Conservation (phyloP, 2,797 vertebrate species). For the Pagetopsis macropterus region DNA sequence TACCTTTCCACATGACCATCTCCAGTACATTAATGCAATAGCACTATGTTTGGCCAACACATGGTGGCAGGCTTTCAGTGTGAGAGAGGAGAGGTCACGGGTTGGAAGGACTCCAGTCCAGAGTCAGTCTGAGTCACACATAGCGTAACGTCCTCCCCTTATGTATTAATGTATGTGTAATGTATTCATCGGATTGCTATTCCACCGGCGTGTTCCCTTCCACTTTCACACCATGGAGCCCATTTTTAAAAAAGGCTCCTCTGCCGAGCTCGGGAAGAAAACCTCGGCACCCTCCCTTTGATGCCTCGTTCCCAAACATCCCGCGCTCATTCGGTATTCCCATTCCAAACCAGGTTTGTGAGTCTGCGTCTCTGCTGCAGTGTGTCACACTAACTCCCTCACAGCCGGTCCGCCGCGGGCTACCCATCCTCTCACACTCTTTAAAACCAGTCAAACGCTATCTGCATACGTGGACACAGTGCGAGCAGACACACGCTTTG, state of each 20-base stretch:
- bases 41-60: constrained; percentile 50
- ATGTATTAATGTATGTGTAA: neutral
- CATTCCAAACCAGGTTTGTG: constrained; percentile 25
- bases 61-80: constrained; percentile 53
- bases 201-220: constrained; percentile 40
- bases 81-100: constrained; percentile 18
- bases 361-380: neutral
- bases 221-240: constrained; percentile 44
- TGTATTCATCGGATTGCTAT: constrained; percentile 45
- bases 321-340: constrained; percentile 57
- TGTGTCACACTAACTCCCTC: constrained; percentile 38
- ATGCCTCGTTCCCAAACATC: constrained; percentile 59
- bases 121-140: constrained; percentile 51
- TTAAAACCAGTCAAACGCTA: constrained; percentile 17
- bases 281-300: constrained; percentile 66
- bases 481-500: neutral
- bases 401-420: constrained; percentile 5
- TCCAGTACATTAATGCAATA: constrained; percentile 40
- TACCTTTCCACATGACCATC: constrained; percentile 66
- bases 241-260: constrained; percentile 38
- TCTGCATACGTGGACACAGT: neutral
- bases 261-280: constrained; percentile 23
- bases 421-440: neutral
- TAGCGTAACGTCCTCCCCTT: constrained; percentile 5
- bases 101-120: constrained; percentile 40